A percentile compares a stretch with the other conserved stretches of the same genome.
phyloP scores from a whole-genome alignment of 1,140 invertebrate genomes.

The Ceratoteleas bidentatus region DNA sequence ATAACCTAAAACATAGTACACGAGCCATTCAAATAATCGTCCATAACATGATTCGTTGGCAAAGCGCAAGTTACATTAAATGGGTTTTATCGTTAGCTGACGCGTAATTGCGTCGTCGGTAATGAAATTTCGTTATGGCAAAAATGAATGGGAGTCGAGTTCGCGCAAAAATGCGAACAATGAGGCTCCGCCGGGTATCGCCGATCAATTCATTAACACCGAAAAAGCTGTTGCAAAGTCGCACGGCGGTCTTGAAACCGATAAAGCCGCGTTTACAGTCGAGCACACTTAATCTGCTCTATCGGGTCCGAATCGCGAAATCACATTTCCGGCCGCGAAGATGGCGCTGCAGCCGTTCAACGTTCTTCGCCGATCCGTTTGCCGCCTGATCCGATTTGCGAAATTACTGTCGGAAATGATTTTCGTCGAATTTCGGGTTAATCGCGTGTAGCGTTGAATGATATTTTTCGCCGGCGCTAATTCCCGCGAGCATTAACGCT shows the following conservation, averaged over 20 bases:
- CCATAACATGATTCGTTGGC: slow-evolving; percentile 8
- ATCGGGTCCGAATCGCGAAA: slow-evolving; percentile 72
- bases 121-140: not conserved
- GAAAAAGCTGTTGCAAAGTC: slow-evolving; percentile 30
- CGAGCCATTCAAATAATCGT: slow-evolving; percentile 25
- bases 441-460: slow-evolving; percentile 11
- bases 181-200: slow-evolving; percentile 44
- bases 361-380: slow-evolving; percentile 29
- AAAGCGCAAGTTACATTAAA: slow-evolving; percentile 5
- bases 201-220: slow-evolving; percentile 57
- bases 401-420: slow-evolving; percentile 17
- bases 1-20: slow-evolving; percentile 43
- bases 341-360: slow-evolving; percentile 34
- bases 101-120: not conserved
- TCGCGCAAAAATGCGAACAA: slow-evolving; percentile 11
- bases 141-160: too few relatives aligned
- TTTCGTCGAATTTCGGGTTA: slow-evolving; percentile 29
- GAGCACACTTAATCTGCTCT: slow-evolving; percentile 76
- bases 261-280: slow-evolving; percentile 76
- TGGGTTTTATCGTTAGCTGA: not conserved
- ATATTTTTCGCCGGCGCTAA: too few relatives aligned
- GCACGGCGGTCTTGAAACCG: slow-evolving; percentile 70
- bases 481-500: not conserved
- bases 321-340: slow-evolving; percentile 44
- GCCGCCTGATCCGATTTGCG: slow-evolving; percentile 11